A percentile compares a stretch with the other conserved stretches of the same genome.
phyloP scores from a whole-genome alignment of 2,113 vertebrate species.

The Antechinus stuartii region DNA sequence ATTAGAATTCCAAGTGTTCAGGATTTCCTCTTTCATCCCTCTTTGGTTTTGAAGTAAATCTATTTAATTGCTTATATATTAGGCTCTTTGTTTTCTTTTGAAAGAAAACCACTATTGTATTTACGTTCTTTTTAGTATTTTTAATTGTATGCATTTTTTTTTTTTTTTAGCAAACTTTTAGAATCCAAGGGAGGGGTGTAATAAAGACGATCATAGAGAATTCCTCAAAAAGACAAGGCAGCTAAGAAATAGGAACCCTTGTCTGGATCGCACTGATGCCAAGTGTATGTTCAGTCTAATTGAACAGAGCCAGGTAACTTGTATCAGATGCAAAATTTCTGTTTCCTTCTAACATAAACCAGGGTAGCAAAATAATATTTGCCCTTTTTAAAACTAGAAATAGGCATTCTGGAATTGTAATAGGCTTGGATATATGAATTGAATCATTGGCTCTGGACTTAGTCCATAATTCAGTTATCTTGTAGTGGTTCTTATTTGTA shows the following conservation, averaged over 20 bases:
- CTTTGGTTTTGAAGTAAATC: constrained; percentile 50
- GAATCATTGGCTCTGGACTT: background rate
- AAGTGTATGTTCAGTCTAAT: rapidly evolving
- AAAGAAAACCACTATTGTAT: constrained; percentile 71
- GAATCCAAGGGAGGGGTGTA: background rate
- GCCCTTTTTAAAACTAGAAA: background rate
- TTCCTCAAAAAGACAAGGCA: background rate
- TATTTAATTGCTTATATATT: background rate
- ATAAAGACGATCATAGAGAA: background rate
- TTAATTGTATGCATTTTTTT: constrained; percentile 57
- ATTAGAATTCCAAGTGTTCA: background rate
- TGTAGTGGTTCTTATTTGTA: background rate
- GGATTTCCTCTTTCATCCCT: background rate
- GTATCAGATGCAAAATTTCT: background rate
- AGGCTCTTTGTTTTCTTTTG: constrained; percentile 5
- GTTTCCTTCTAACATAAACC: background rate
- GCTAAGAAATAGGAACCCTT: background rate
- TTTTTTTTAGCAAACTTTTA: background rate
- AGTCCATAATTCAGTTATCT: background rate
- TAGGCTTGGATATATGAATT: background rate
- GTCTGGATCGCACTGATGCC: background rate
- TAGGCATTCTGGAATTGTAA: background rate
- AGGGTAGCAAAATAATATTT: background rate
- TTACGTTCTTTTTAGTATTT: constrained; percentile 80
- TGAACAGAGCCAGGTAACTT: constrained; percentile 15